These are phyloP conservation scores for Aldabrachelys gigantea DNA, from an alignment of 2,113 vertebrate genomes.

Conservation along the genomic window DNA sequence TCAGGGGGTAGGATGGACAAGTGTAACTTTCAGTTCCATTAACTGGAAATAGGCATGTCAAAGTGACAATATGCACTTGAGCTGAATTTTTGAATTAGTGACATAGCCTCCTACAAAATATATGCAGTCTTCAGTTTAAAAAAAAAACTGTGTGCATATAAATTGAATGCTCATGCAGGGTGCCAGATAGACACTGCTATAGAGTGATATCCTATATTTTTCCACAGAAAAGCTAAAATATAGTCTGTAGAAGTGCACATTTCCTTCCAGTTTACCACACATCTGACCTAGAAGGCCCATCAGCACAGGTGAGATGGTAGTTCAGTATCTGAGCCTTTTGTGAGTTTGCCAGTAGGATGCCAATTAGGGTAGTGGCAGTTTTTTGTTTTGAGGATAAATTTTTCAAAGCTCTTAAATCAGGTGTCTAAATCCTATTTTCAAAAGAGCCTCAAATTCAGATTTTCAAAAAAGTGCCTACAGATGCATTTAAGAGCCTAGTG, in stretches of 20 bases:
- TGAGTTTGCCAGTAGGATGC: neutral
- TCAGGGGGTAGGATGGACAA: neutral
- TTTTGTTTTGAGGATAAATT: neutral
- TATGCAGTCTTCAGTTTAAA: neutral
- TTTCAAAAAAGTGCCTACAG: neutral
- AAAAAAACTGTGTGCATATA: neutral
- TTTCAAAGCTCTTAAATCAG: neutral
- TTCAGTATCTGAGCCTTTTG: neutral
- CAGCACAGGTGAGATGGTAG: neutral
- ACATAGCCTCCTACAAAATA: constrained; percentile 3
- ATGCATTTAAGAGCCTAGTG: neutral
- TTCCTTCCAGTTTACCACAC: neutral
- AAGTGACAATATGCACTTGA: neutral
- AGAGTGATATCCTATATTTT: neutral
- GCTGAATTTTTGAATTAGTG: constrained; percentile 21
- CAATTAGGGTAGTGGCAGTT: neutral
- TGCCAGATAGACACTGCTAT: neutral
- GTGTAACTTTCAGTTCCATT: neutral
- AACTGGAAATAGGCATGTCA: neutral
- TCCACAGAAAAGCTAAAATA: neutral
- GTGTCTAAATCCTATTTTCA: neutral
- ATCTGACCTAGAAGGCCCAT: neutral
- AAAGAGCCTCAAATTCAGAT: neutral
- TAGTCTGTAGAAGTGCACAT: neutral
- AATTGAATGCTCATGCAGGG: neutral